Base-by-base conservation (phyloP, 2,888 invertebrate species). In the Rhopalosiphum nymphaeae region DNA sequence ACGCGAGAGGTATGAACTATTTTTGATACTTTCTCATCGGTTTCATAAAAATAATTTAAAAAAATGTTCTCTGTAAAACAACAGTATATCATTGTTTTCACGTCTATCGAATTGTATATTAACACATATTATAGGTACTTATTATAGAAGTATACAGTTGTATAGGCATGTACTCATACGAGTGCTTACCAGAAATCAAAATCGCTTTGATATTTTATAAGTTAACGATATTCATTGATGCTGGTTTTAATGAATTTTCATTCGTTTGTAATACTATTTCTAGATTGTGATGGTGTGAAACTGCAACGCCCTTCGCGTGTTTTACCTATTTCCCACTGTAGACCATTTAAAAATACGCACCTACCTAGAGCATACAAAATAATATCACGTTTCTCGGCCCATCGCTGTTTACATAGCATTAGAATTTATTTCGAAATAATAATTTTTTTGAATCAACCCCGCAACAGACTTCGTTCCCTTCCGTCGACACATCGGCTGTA, bases 371-470 rank as follows among this genome's bases (percentile, higher is more conserved):
- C 36, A 78, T 13, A 16, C 16, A 36, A 61, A 11, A 29, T 16
- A 36, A 67, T 78, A 78, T 78, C 36, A 36, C 21, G 36, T 78
- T 78, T 78, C 78, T 36, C 21, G 36, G 16, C 16, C 36, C 26
- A 78, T 5, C 36, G 21, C 7, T 36, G 36, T 21, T 36, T 36
- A 36, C 36, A 16, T 5, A 3, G 36, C 78, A 78, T 78, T 78
- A 67, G 67, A 67, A 67, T 67, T 67, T n/a, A 67, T 67, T 67
- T 67, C n/a, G 16, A 67, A 67, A 67, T 67, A 67, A 67, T 67
- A 36, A n/a, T 67, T n/a, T 67, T 67, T 67, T 67, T 67, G n/a
- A 3, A 10, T n/a, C n/a, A 5, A 16, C 67, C n/a, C n/a, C n/a
- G n/a, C n/a, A n/a, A n/a, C n/a, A n/a, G n/a, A 67, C 67, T 5